Base-by-base conservation (phyloP, 2,113 vertebrate genomes). In the Falcunculus frontatus region DNA sequence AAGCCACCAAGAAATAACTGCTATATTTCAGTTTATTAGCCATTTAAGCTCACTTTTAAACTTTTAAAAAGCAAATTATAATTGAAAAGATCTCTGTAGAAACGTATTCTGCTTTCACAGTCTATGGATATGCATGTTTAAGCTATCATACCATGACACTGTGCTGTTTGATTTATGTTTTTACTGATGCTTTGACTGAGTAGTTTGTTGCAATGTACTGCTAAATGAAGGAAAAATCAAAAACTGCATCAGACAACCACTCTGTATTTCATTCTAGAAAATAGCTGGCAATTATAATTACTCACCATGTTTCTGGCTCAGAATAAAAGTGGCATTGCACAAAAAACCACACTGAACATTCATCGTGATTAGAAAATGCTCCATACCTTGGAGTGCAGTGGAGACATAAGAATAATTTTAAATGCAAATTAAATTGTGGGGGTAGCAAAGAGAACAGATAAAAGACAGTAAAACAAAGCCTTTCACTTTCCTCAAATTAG, bases 351-450 rank as follows among this genome's bases (percentile, higher is more conserved):
- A 89, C 85, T 56, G 95, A 97, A 97, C 96, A 96, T 97, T 94
- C 89, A 75, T 97, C 65, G 6, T 96, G 97, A 98, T 98, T 97
- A 98, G 96, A 97, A 98, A 97, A 97, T 95, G 89, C 91, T 98
- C 97, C 96, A 96, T 96, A 98, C 98, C 98, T 98, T 97, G 65
- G 91, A 97, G 91, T 97, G 94, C 95, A 72, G 67, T 96, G 94
- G 93, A 98, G 97, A 98, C 97, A 97, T 70, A 96, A 97, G 97
- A 98, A 97, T 98, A 97, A 98, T 98, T 98, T 98, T 96, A 97
- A 97, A 98, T 98, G 98, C 98, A 98, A 98, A 98, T 98, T 94
- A 98, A 98, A 98, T 95, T 98, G 98, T 98, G 98, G 97, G 97
- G 98, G 98, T 98, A 97, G 98, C 78, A 90, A 97, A 97, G 91